phyloP scores from a whole-genome alignment of 2,113 vertebrate species.

The Nothobranchius furzeri region DNA sequence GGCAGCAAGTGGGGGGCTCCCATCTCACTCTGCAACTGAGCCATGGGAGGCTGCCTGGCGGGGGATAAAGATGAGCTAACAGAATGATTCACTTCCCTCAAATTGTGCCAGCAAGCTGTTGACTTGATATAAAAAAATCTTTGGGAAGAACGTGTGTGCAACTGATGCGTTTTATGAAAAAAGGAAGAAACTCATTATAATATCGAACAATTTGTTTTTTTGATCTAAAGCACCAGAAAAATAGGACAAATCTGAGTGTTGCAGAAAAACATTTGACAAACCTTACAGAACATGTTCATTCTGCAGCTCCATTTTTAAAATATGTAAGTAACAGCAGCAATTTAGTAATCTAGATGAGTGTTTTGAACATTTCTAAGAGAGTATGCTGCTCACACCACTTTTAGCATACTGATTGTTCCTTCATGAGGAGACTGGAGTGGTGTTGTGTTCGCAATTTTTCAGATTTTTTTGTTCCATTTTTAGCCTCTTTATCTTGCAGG shows the following conservation, averaged over 20 bases:
- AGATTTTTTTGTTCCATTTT: neutral
- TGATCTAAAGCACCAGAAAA: neutral
- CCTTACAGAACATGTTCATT: no score
- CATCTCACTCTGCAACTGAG: conserved; percentile 17
- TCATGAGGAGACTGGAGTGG: neutral
- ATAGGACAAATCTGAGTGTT: no score
- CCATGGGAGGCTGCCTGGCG: conserved; percentile 30
- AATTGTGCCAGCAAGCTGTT: conserved; percentile 60
- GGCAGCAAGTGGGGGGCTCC: conserved; percentile 23
- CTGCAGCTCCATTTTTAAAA: neutral
- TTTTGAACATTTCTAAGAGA: neutral
- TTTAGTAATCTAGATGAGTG: neutral
- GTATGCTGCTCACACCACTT: neutral
- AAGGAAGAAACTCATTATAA: neutral
- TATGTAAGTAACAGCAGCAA: neutral
- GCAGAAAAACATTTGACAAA: no score
- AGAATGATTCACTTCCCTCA: conserved; percentile 65
- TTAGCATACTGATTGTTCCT: neutral
- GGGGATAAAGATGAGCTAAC: conserved; percentile 38
- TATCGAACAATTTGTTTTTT: neutral
- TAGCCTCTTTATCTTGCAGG: neutral
- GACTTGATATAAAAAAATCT: conserved; percentile 52
- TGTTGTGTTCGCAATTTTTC: no score
- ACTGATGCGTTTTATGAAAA: conserved; percentile 17
- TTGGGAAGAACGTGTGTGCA: conserved; percentile 30